A percentile compares a stretch with the other conserved stretches of the same genome.
Evolutionary conservation across 2,888 invertebrate genomes (phyloP).

Genomic region (Ectobius pallidus): DNA sequence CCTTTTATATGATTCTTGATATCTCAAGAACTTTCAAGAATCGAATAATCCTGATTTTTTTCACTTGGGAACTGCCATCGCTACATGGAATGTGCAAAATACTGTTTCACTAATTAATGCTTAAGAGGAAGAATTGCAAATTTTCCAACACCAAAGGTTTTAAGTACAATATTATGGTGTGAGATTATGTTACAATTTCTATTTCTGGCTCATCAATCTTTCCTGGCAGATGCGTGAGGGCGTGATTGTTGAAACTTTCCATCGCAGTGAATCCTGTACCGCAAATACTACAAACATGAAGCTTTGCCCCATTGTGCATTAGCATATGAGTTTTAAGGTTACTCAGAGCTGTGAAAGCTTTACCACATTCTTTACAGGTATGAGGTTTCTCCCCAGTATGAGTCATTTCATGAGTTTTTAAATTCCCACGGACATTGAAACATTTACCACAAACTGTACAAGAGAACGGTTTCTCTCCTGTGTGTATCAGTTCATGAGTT

Average conservation of each 20-base stretch:
- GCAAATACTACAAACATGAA: slow-evolving; percentile 11
- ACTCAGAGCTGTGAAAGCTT: slow-evolving; percentile 3
- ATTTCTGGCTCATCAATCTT: slow-evolving; percentile 4
- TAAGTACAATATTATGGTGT: no score
- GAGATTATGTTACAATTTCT: slow-evolving; percentile 14
- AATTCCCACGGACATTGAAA: slow-evolving; percentile 20
- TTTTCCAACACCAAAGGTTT: no score
- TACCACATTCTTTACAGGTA: slow-evolving; percentile 3
- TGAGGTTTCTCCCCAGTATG: slow-evolving; percentile 19
- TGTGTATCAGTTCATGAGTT: slow-evolving; percentile 17
- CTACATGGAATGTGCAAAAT: no score
- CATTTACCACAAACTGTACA: slow-evolving; percentile 14
- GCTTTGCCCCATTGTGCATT: slow-evolving; percentile 15
- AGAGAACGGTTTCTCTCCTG: slow-evolving; percentile 14
- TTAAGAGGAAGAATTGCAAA: no score
- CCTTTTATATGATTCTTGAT: no score
- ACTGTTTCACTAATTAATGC: no score
- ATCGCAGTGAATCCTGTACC: slow-evolving; percentile 6
- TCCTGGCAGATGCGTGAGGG: neutral
- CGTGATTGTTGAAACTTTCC: slow-evolving; percentile 8
- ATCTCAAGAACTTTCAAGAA: no score
- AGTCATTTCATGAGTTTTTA: slow-evolving; percentile 17
- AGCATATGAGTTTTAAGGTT: slow-evolving; percentile 8
- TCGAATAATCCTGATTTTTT: no score
- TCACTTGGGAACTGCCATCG: no score